These are phyloP conservation scores for Apocrypta bakeri DNA, from an alignment of 1,140 invertebrate species.

Conservation along the genomic window DNA sequence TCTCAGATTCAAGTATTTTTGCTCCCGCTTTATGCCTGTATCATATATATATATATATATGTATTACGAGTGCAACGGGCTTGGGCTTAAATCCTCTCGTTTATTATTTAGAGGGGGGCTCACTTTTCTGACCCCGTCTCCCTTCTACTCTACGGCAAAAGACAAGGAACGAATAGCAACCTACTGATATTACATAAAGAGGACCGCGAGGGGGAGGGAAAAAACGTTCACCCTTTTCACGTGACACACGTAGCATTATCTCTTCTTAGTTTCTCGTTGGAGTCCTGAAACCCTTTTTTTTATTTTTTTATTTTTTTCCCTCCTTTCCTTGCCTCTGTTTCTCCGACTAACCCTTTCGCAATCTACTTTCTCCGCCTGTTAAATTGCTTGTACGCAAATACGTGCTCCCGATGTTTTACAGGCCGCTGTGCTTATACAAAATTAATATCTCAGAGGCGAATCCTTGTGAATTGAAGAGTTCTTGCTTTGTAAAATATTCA, in stretches of 20 bases:
- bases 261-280: constrained; percentile 62
- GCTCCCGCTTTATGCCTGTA: no score
- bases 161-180: constrained; percentile 23
- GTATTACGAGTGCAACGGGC: constrained; percentile 55
- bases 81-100: constrained; percentile 73
- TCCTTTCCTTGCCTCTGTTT: constrained; percentile 19
- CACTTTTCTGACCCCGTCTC: constrained; percentile 1
- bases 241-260: constrained; percentile 68
- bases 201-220: constrained; percentile 37
- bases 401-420: constrained; percentile 26
- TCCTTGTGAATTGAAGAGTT: no score
- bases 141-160: constrained; percentile 14
- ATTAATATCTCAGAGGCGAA: not conserved
- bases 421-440: not conserved
- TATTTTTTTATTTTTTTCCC: no score
- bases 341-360: constrained; percentile 48
- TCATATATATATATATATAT: no score
- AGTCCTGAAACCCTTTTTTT: constrained; percentile 30
- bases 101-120: constrained; percentile 73
- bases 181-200: constrained; percentile 47
- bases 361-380: constrained; percentile 27
- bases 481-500: not conserved
- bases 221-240: constrained; percentile 64
- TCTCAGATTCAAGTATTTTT: constrained; percentile 76
- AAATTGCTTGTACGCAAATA: constrained; percentile 24